Base-by-base conservation (phyloP, 2,797 vertebrate species). In the Urophycis tenuis region DNA sequence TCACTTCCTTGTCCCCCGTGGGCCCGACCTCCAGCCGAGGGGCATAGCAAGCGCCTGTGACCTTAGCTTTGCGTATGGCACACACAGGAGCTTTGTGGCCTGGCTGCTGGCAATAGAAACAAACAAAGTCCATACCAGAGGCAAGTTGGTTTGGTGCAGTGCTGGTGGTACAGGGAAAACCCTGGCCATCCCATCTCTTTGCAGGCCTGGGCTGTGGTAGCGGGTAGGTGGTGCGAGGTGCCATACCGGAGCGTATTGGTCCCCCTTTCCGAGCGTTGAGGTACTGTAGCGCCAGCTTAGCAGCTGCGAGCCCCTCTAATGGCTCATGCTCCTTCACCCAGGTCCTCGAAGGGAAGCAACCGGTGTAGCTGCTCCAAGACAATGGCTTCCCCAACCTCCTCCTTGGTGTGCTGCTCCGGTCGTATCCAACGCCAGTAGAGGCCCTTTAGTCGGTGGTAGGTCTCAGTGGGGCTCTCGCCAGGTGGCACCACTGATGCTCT, bases 341-440 rank as follows among this genome's bases (percentile, higher is more conserved):
- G 22, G 53, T 81, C 8, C 41, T 10, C 3, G 39, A 9, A 22
- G 0, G 35, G 35, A 35, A 35, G 9, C 35, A 35, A 3, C 35
- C 1, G 33, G 9, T 81, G 29, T 39, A 81, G 11, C 73, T 81
- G 77, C 34, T 77, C 79, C 19, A 77, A 15, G 17, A 79, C 77
- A 14, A 81, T 22, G 49, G 49, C 49, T 30, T 80, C 78, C 3
- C 82, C 33, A 1, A 81, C 74, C 64, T 81, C 33, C 41, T 83
- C 49, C 60, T 79, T 80, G 53, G n/a, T n/a, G n/a, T n/a, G n/a
- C n/a, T n/a, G n/a, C n/a, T n/a, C 60, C 64, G 64, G 64, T 22
- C 25, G 19, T 10, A 69, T 69, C 64, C 64, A 69, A 2, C n/a
- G 64, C 4, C n/a, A 5, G 25, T 69, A 69, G 25, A 69, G 25